A percentile compares a stretch with the other conserved stretches of the same genome.
These are phyloP conservation scores for Sycophila sp. DNA, from an alignment of 1,140 invertebrate genomes.

Conservation along the genomic window DNA sequence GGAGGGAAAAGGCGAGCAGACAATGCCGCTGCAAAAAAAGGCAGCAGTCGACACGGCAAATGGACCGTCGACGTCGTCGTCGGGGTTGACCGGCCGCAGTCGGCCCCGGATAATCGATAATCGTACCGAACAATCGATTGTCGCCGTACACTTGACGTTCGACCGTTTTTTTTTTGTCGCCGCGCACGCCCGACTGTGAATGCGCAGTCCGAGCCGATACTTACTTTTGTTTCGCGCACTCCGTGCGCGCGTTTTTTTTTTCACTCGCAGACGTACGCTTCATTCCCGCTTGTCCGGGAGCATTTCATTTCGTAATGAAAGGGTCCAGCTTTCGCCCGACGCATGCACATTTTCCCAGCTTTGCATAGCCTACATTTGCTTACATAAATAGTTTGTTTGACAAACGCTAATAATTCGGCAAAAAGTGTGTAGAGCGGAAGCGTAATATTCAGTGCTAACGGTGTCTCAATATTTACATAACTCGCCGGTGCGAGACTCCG, in stretches of 20 bases:
- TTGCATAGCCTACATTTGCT: too few species aligned
- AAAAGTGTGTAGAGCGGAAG: too few species aligned
- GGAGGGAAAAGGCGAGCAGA: neutral
- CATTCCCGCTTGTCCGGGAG: neutral
- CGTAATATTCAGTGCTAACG: too few species aligned
- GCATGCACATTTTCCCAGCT: too few species aligned
- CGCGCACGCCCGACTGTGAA: neutral
- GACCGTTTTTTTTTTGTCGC: slow-evolving; percentile 1
- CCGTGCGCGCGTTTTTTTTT: neutral
- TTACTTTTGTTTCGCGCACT: slow-evolving; percentile 12
- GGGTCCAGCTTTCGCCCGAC: too few species aligned
- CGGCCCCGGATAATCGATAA: slow-evolving; percentile 25
- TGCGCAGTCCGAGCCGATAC: slow-evolving; percentile 27
- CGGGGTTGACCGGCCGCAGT: neutral
- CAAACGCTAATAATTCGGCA: too few species aligned
- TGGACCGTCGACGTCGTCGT: neutral
- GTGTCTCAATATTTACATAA: neutral
- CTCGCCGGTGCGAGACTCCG: neutral
- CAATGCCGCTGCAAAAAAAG: neutral
- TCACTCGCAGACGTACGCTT: neutral
- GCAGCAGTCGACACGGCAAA: neutral
- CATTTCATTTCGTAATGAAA: slow-evolving; percentile 18
- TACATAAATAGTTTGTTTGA: too few species aligned
- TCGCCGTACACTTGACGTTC: neutral
- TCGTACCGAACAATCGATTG: slow-evolving; percentile 23